Evolutionary conservation across 2,113 vertebrate genomes (phyloP), one percentile per base, ranked within the genome.

Genomic region (Nothobranchius furzeri): DNA sequence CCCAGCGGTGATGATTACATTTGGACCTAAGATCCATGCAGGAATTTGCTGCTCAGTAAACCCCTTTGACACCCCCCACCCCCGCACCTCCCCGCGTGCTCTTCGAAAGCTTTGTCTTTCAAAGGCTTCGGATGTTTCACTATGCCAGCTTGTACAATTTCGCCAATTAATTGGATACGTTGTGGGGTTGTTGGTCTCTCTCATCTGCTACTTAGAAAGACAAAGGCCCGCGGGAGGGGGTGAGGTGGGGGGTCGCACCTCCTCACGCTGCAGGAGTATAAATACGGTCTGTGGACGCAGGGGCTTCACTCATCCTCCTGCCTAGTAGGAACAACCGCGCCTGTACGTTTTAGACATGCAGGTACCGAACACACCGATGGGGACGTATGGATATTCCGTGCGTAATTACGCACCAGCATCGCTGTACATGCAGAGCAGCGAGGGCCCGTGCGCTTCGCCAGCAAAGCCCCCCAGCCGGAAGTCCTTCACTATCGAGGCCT

Each of bases 151-250:
- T 93, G 92, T 91, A 91, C 86, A 84, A 89, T 89, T 92, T 86
- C 89, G 85, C 91, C 93, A 91, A 92, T 94, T 93, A 93, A 94
- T 93, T 92, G 91, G 91, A 93, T 90, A 85, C 88, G 86, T 91
- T 91, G 89, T 91, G 80, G 89, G 85, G 87, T 90, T 90, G 87
- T 90, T 91, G 88, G 79, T 73, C 88, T 85, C 90, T 90, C 92
- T 93, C 91, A 93, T 91, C 88, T 91, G 85, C 82, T 88, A 68
- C 89, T 89, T 88, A 89, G 81, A 90, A 91, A 90, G 90, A 93
- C 88, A 91, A 93, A 88, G 66, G 70, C 36, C 12, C 70, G 30
- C 65, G 9, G 54, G 54, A 14, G 15, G 30, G 46, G 15, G 49
- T 45, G 11, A 78, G 90, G 91, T 90, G 87, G 89, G 82, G 67